phyloP scores from a whole-genome alignment of 2,113 vertebrate genomes.

The Syngnathoides biaculeatus region DNA sequence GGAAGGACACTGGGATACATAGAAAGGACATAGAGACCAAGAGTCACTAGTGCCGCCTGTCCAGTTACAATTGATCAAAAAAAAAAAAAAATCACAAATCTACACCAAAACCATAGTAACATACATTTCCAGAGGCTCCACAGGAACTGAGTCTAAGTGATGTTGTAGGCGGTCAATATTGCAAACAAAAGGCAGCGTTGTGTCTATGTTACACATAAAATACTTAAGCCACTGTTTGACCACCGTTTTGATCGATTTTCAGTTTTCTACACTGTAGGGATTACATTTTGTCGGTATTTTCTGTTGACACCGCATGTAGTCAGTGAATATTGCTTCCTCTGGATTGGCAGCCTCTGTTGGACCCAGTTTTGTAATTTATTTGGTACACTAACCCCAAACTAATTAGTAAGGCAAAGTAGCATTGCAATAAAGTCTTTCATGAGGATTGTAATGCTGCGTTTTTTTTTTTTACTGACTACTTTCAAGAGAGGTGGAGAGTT shows the following conservation, averaged over 20 bases:
- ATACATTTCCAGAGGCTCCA: not conserved
- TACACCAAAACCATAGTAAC: too few species aligned
- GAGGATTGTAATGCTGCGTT: not conserved
- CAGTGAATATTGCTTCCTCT: slow-evolving; percentile 29
- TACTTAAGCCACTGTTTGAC: slow-evolving; percentile 25
- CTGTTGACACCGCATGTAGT: slow-evolving; percentile 50
- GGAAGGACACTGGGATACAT: not conserved
- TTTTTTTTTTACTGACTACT: not conserved
- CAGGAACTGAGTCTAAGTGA: not conserved
- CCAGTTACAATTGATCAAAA: too few species aligned
- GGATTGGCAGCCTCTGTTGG: slow-evolving; percentile 2
- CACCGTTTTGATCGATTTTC: slow-evolving; percentile 32
- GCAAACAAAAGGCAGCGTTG: not conserved
- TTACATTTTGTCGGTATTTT: slow-evolving; percentile 34
- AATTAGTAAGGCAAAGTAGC: not conserved
- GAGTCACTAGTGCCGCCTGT: too few species aligned
- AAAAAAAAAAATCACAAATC: too few species aligned
- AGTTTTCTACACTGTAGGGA: slow-evolving; percentile 29
- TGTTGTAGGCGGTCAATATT: slow-evolving; percentile 12
- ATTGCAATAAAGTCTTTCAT: not conserved
- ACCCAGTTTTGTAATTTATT: not conserved
- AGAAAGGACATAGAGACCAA: too few species aligned
- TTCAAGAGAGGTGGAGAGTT: not conserved
- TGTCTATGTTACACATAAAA: slow-evolving; percentile 14
- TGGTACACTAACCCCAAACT: not conserved